Evolutionary conservation across 2,797 vertebrate genomes (phyloP).

Genomic region (Enteromius fasciolatus): DNA sequence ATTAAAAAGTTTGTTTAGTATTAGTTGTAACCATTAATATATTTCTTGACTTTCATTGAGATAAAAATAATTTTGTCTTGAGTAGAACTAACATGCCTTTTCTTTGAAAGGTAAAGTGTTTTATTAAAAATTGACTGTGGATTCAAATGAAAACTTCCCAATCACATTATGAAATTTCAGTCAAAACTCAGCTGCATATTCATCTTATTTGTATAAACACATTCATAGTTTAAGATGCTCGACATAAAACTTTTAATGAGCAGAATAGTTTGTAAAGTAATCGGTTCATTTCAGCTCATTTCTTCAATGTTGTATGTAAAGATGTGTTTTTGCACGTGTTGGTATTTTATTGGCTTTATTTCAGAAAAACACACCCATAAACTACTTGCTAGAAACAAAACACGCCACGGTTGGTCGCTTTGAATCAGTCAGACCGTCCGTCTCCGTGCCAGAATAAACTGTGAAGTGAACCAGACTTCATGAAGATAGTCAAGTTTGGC

Average conservation of each 20-base stretch:
- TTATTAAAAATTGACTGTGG: background rate
- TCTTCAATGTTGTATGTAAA: background rate
- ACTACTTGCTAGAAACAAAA: background rate
- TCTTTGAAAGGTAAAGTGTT: background rate
- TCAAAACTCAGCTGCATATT: background rate
- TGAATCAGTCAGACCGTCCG: background rate
- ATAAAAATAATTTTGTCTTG: too few species aligned
- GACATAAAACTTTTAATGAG: background rate
- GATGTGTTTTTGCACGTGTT: background rate
- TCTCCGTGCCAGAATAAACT: background rate
- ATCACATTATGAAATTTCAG: background rate
- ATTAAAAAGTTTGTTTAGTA: background rate
- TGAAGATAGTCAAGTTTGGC: background rate
- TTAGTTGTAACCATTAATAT: background rate
- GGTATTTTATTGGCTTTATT: background rate
- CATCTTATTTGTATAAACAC: background rate
- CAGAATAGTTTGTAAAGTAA: background rate
- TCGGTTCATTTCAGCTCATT: background rate
- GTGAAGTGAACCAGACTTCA: constrained; percentile 1
- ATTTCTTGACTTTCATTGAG: too few species aligned
- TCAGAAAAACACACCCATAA: background rate
- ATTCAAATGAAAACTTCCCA: background rate
- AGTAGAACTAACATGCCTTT: background rate
- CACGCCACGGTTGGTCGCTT: background rate
- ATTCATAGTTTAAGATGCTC: background rate